phyloP scores from a whole-genome alignment of 2,113 vertebrate species.

The Sphyrna mokarran region DNA sequence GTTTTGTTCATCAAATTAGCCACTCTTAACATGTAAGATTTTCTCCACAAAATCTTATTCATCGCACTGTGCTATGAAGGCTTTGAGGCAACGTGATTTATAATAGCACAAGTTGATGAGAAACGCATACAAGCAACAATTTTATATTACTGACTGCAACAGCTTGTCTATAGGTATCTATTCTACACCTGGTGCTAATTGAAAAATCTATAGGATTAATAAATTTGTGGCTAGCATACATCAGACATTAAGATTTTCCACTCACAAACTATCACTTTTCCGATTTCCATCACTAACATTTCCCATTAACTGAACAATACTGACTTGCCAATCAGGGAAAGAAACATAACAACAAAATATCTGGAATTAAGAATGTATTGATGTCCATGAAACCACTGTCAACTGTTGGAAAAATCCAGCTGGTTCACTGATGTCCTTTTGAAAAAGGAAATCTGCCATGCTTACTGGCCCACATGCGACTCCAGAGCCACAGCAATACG shows the following conservation, averaged over 20 bases:
- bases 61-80: background rate
- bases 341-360: background rate
- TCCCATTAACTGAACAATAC: background rate
- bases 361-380: too few relatives aligned
- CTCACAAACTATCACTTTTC: background rate
- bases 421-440: too few relatives aligned
- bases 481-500: too few relatives aligned
- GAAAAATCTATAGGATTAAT: background rate
- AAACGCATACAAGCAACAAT: background rate
- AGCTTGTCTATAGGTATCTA: background rate
- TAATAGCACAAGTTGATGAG: background rate
- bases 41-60: background rate
- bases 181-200: background rate
- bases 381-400: too few relatives aligned
- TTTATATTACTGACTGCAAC: background rate
- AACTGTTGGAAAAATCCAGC: too few relatives aligned
- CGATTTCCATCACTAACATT: background rate
- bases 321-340: background rate
- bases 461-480: too few relatives aligned
- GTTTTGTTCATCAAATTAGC: background rate
- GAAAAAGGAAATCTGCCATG: too few relatives aligned
- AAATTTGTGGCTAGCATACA: background rate
- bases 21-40: background rate
- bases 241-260: background rate
- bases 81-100: background rate